Percentiles rank a stretch among this genome's conserved stretches.
Evolutionary conservation across 2,113 vertebrate genomes (phyloP).

Genomic region (Ammodytes marinus): DNA sequence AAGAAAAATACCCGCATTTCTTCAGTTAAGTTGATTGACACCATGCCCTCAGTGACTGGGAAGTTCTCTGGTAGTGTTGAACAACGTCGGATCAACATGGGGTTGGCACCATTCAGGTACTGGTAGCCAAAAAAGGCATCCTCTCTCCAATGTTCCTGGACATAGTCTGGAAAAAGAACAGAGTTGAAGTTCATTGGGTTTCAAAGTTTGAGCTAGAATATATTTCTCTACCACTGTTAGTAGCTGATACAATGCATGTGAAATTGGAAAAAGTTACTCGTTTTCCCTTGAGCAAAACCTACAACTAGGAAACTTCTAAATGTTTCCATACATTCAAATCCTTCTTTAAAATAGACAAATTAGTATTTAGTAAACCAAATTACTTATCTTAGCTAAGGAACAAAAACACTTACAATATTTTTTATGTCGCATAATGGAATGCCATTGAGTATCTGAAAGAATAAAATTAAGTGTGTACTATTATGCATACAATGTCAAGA

Average conservation of each 20-base stretch:
- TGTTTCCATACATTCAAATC: no score
- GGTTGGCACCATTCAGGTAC: slow-evolving; percentile 92
- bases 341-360: no score
- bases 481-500: no score
- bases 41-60: slow-evolving; percentile 88
- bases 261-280: neutral
- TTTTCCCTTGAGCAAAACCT: neutral
- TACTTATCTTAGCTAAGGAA: no score
- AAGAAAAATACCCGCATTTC: slow-evolving; percentile 87
- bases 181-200: neutral
- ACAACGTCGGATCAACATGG: slow-evolving; percentile 87
- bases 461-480: no score
- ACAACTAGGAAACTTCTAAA: neutral
- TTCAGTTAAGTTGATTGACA: slow-evolving; percentile 82
- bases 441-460: no score
- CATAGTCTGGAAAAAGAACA: slow-evolving; percentile 60
- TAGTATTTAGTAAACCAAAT: no score
- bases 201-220: neutral
- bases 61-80: slow-evolving; percentile 86
- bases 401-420: no score
- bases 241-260: neutral
- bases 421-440: no score
- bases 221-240: no score
- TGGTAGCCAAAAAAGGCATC: slow-evolving; percentile 93
- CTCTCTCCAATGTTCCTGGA: slow-evolving; percentile 85